Base-by-base conservation (phyloP, 2,113 vertebrate species). In the Microcebus ravelobensis region DNA sequence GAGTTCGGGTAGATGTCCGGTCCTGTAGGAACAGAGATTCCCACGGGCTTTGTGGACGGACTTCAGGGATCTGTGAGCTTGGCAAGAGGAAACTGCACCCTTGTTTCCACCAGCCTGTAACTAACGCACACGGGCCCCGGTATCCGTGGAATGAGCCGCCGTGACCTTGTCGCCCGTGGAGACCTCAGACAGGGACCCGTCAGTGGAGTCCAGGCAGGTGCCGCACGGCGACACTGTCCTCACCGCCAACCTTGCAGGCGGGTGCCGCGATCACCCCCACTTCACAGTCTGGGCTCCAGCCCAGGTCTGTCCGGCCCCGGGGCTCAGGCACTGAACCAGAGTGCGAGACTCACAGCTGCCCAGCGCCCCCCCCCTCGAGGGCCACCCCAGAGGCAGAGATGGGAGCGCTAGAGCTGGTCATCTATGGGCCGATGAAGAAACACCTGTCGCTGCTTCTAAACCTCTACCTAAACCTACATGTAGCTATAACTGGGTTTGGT, bases 41-140 rank as follows among this genome's bases (percentile, higher is more conserved):
- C 63, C 7, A 0, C 3, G 1, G 11, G 52, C 59, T 8, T 93
- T 2, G 0, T 0, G 7, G 55, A n/a, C 20, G 17, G 42, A 34
- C n/a, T 34, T 42, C 23, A 48, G 65, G 31, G 59, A 59, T 76
- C 36, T 0, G 36, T 77, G 48, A 91, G 48, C 39, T 61, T 65
- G 65, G 45, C 23, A 10, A 70, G 73, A 27, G 65, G 36, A 48
- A 70, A 39, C 17, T 25, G 29, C 25, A 8, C 10, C 10, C 42
- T 52, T 34, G 13, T 57, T 29, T 48, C 34, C 74, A n/a, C 42
- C 42, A 34, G 0, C 9, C 10, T 52, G 34, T 17, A 48, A 21
- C 50, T 23, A 12, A 68, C 12, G 17, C 23, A 27, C 4, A 0
- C 45, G 39, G 83, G 23, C 55, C 39, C 80, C 48, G 8, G 83